A percentile compares a stretch with the other conserved stretches of the same genome.
These are phyloP conservation scores for Stomatorhinus walkeri DNA, from an alignment of 2,797 vertebrate species.

Conservation along the genomic window DNA sequence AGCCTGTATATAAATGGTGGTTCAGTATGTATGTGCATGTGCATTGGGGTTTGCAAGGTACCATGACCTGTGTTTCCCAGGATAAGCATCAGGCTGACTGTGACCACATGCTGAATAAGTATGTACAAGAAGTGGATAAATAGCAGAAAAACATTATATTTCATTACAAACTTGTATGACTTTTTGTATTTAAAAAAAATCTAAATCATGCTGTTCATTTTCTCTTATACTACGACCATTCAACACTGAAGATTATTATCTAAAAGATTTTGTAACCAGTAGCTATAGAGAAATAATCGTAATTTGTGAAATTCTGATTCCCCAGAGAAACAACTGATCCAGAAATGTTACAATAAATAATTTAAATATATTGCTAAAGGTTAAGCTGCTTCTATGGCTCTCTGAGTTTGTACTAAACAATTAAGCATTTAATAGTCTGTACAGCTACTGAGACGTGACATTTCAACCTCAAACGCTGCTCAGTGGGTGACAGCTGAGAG, in stretches of 20 bases:
- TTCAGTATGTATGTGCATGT: neutral
- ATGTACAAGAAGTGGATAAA: neutral
- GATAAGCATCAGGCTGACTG: neutral
- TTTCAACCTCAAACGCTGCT: constrained; percentile 18
- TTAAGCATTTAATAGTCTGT: constrained; percentile 33
- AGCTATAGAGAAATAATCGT: neutral
- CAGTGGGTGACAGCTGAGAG: constrained; percentile 16
- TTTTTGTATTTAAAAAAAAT: neutral
- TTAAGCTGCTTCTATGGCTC: constrained; percentile 27
- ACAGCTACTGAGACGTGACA: constrained; percentile 17
- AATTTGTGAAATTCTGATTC: constrained; percentile 30
- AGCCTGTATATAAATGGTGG: neutral
- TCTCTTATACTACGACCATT: neutral
- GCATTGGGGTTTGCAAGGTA: neutral
- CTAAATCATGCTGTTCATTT: neutral
- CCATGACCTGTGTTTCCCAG: neutral
- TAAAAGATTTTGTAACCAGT: neutral
- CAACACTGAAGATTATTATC: neutral
- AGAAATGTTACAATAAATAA: constrained; percentile 33
- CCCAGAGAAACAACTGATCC: constrained; percentile 20
- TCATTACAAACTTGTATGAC: neutral
- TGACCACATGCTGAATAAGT: neutral
- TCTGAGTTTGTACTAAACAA: constrained; percentile 24
- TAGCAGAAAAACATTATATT: neutral
- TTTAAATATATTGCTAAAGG: constrained; percentile 31